phyloP scores from a whole-genome alignment of 2,113 vertebrate genomes.

The Protobothrops flavoviridis region DNA sequence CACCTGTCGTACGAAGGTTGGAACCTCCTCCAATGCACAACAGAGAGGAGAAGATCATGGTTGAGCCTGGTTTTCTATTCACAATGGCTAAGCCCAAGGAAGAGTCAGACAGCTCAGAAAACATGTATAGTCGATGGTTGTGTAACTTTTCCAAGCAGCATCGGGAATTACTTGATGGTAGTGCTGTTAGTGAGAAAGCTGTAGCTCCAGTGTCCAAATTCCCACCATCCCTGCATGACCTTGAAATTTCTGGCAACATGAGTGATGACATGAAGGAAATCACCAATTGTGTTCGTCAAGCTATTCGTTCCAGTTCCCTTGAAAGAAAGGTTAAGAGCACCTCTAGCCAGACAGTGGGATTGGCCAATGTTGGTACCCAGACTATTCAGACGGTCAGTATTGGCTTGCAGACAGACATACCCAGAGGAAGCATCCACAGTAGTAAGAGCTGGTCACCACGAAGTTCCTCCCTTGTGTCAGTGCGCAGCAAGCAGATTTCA shows the following conservation, averaged over 20 bases:
- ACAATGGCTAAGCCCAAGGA: constrained; percentile 81
- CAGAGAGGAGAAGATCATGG: constrained; percentile 78
- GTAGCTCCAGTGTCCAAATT: constrained; percentile 65
- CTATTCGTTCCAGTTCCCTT: constrained; percentile 92
- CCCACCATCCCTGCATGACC: constrained; percentile 75
- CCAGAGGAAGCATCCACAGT: constrained; percentile 75
- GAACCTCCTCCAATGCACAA: constrained; percentile 72
- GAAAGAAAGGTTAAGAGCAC: constrained; percentile 91
- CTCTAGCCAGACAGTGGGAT: constrained; percentile 80
- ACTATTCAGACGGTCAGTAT: constrained; percentile 85
- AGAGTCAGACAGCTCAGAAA: constrained; percentile 65
- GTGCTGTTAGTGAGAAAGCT: constrained; percentile 48
- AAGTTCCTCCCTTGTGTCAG: constrained; percentile 81
- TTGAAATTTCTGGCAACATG: constrained; percentile 94
- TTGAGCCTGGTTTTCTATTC: constrained; percentile 79
- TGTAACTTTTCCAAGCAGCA: constrained; percentile 90
- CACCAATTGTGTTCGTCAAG: constrained; percentile 95
- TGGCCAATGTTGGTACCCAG: constrained; percentile 84
- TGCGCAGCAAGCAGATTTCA: constrained; percentile 92
- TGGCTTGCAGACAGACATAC: constrained; percentile 87
- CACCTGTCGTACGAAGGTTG: constrained; percentile 82
- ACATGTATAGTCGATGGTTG: constrained; percentile 87
- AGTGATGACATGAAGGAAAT: constrained; percentile 99
- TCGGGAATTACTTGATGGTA: constrained; percentile 81
- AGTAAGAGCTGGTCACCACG: constrained; percentile 90